Base-by-base conservation (phyloP, 30 jellyfish, hydroid and myxozoan genomes). In the Aurelia coerulea region DNA sequence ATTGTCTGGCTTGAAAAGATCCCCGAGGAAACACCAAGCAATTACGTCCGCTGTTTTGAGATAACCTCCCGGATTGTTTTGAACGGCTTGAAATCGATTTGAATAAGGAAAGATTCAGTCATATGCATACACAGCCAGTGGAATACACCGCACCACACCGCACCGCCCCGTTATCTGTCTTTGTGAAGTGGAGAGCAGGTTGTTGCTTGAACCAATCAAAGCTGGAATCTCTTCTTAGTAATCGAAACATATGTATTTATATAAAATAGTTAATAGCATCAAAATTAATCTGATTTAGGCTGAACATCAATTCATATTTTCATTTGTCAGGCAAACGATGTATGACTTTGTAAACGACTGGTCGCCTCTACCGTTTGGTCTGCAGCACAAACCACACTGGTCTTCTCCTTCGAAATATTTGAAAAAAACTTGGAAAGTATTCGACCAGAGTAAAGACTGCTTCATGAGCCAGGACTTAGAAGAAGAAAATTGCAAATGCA, bases 271-370 rank as follows among this genome's bases (percentile, higher is more conserved):
- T 83, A 83, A 83, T 70, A 69, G 92, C 73, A 70, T 83, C 68
- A 54, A 70, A n/a, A 51, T 51, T 83, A 83, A 83, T 83, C 92
- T 83, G 49, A 67, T 69, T 68, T 32, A 2, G 76, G 34, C 66
- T 32, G 65, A 83, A 83, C 70, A 41, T 74, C 51, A 64, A 31
- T 88, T 78, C 83, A 39, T 37, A 68, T 78, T 77, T 66, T 50
- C 68, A 52, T 73, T 52, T 34, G 74, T 41, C 54, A 78, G 96
- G 73, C 96, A 78, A 78, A 90, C 93, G 78, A 90, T 90, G 97
- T 90, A 90, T 63, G 97, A 90, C 84, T 82, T 90, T 64, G 89
- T 90, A 50, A 80, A 90, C 72, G 92, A 83, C 12, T 90, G 97
- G 97, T 62, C 97, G 39, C 87, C 89, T 4, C 83, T 79, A 34